Conservation (phyloP, 2,113 vertebrate species). For the Eira barbara region DNA sequence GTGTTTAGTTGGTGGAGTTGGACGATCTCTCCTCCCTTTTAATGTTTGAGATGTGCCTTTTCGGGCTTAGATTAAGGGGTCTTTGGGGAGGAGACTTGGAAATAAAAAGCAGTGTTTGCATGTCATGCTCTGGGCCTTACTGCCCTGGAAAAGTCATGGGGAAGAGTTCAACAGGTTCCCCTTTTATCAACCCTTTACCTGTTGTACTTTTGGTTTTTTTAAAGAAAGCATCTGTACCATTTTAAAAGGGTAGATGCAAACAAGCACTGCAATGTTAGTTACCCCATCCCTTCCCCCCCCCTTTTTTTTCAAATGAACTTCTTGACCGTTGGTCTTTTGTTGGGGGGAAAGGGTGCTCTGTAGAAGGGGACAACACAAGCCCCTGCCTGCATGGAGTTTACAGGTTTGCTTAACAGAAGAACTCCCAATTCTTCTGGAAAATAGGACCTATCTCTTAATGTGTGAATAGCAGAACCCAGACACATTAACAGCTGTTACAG, state of each 20-base stretch:
- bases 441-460: background rate
- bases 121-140: background rate
- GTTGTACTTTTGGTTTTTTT: background rate
- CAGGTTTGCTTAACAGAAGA: background rate
- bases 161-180: background rate
- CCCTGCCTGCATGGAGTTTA: background rate
- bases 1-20: background rate
- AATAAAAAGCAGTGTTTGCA: background rate
- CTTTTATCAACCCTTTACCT: background rate
- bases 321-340: background rate
- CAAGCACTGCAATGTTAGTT: background rate
- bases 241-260: background rate
- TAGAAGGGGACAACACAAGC: background rate
- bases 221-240: background rate
- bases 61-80: background rate
- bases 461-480: background rate
- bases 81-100: background rate
- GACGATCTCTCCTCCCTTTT: background rate
- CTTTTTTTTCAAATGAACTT: background rate
- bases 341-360: background rate
- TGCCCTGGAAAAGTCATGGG: background rate
- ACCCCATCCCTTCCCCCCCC: fast-evolving
- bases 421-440: background rate
- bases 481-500: background rate
- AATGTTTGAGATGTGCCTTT: background rate